Percentiles rank a stretch among this genome's conserved stretches.
These are phyloP conservation scores for Harpagifer antarcticus DNA, from an alignment of 2,797 vertebrate genomes.

Conservation along the genomic window DNA sequence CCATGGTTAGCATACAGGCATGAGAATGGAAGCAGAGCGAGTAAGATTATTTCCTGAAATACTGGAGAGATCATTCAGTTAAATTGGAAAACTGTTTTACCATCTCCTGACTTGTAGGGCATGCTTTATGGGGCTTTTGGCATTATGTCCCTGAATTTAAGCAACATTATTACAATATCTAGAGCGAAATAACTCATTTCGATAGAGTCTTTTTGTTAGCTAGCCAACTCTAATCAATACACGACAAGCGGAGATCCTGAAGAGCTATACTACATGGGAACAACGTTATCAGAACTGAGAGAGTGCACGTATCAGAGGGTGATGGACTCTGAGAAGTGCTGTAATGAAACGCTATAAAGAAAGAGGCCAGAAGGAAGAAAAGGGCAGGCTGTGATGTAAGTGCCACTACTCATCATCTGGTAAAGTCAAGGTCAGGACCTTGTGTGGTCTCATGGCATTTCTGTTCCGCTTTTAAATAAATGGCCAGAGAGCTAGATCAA, in stretches of 20 bases:
- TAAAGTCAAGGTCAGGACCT: conserved; percentile 64
- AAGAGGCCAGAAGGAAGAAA: conserved; percentile 53
- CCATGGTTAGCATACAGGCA: neutral
- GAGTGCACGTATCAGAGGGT: conserved; percentile 58
- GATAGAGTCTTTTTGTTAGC: neutral
- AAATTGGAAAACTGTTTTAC: neutral
- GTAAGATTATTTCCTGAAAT: neutral
- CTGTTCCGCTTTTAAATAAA: conserved; percentile 63
- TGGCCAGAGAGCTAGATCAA: conserved; percentile 19
- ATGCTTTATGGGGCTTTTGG: neutral
- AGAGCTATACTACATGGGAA: conserved; percentile 23
- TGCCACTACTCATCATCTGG: conserved; percentile 67
- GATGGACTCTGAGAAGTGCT: conserved; percentile 71
- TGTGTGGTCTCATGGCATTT: conserved; percentile 54
- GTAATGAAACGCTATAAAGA: conserved; percentile 52
- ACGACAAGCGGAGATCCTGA: neutral
- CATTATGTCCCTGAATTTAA: neutral
- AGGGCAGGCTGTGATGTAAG: conserved; percentile 54
- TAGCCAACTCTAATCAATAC: conserved; percentile 6
- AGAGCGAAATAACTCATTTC: neutral
- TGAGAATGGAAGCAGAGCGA: neutral
- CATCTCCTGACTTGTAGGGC: neutral
- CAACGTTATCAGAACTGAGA: conserved; percentile 36
- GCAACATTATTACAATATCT: too few relatives aligned
- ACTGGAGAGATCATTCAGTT: neutral